These are phyloP conservation scores for Gallinago stenura DNA, from an alignment of 2,797 vertebrate species.

Conservation along the genomic window DNA sequence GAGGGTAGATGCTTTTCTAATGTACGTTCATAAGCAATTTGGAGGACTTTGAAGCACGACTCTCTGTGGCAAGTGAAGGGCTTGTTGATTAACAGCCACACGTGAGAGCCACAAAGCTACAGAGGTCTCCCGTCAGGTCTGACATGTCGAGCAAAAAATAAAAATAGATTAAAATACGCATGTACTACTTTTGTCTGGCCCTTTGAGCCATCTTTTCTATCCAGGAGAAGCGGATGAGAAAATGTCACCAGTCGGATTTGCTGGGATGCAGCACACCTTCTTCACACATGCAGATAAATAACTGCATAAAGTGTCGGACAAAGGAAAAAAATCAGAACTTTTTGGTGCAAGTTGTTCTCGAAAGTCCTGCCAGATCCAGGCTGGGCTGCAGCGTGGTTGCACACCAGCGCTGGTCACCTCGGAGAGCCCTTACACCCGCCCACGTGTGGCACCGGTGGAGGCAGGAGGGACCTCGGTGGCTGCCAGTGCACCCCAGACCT, in stretches of 20 bases:
- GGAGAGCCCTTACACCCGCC: background rate
- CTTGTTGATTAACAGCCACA: background rate
- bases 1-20: background rate
- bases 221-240: background rate
- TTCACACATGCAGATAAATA: background rate
- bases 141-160: background rate
- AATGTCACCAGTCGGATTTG: background rate
- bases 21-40: background rate
- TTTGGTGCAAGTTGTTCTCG: background rate
- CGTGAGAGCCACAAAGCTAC: background rate
- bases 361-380: background rate
- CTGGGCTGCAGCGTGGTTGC: background rate
- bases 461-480: background rate
- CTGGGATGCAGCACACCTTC: background rate
- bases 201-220: background rate
- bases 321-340: background rate
- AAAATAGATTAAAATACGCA: rapidly evolving
- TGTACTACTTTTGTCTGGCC: background rate
- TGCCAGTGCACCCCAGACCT: background rate
- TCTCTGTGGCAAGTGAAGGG: background rate
- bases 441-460: rapidly evolving
- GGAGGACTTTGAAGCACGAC: background rate
- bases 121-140: background rate
- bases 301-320: background rate
- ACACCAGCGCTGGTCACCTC: background rate